phyloP scores from a whole-genome alignment of 2,113 vertebrate species.

The Nematolebias whitei region DNA sequence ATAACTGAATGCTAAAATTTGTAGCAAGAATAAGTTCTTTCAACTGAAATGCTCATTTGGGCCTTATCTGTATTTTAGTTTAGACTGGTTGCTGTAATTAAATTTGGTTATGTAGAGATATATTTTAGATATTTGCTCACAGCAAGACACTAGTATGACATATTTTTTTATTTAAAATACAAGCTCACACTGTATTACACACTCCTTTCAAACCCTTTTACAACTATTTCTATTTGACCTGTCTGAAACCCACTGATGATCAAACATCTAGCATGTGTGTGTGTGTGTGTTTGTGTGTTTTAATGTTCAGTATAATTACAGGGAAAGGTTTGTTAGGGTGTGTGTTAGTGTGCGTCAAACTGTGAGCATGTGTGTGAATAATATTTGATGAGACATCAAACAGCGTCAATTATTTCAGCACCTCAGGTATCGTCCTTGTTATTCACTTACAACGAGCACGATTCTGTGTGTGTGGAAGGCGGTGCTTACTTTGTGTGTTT shows the following conservation, averaged over 20 bases:
- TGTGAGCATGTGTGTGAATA: conserved; percentile 15
- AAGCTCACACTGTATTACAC: not conserved
- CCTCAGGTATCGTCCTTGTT: conserved; percentile 49
- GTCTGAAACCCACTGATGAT: not conserved
- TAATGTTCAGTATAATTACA: too few relatives aligned
- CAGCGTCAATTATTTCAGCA: conserved; percentile 64
- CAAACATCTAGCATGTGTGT: not conserved
- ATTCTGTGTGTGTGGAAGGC: conserved; percentile 12
- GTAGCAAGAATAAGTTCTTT: too few relatives aligned
- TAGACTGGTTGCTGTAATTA: not conserved
- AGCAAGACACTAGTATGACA: too few relatives aligned
- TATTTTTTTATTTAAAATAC: not conserved
- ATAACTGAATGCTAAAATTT: too few relatives aligned
- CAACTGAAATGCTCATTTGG: not conserved
- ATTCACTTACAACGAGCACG: conserved; percentile 34
- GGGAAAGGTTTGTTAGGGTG: too few relatives aligned
- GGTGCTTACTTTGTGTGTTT: conserved; percentile 11
- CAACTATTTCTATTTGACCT: not conserved
- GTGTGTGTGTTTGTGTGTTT: not conserved
- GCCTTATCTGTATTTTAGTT: not conserved
- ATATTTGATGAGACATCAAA: conserved; percentile 53
- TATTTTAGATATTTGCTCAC: not conserved
- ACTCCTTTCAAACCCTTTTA: conserved; percentile 3
- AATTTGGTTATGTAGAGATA: not conserved
- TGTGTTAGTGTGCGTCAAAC: not conserved